phyloP scores from a whole-genome alignment of 1,140 invertebrate species.

The Aphelenchoides besseyi region DNA sequence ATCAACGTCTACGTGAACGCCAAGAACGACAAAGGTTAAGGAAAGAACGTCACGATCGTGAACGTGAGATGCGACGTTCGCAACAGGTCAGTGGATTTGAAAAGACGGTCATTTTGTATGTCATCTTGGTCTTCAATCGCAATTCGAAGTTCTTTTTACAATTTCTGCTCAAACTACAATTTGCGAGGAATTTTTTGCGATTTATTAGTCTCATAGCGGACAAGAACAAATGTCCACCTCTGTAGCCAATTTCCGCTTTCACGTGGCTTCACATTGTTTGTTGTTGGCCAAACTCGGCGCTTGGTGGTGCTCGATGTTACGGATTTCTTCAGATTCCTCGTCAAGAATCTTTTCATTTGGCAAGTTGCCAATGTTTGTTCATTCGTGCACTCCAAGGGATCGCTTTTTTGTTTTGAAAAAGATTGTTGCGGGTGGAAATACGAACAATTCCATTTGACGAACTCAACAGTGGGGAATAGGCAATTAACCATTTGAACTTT shows the following conservation, averaged over 20 bases:
- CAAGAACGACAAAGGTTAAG: background rate
- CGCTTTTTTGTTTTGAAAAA: no score
- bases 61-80: background rate
- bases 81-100: background rate
- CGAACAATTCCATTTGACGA: background rate
- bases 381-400: no score
- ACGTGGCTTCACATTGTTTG: background rate
- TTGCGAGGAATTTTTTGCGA: no score
- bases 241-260: background rate
- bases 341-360: background rate
- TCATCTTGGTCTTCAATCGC: background rate
- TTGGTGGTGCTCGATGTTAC: no score
- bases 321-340: background rate
- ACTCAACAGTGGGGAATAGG: background rate
- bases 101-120: background rate
- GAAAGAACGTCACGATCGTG: background rate
- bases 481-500: background rate
- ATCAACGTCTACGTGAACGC: background rate
- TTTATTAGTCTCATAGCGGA: background rate
- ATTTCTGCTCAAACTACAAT: no score
- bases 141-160: background rate
- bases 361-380: background rate
- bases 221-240: background rate
- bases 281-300: background rate
- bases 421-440: no score